Base-by-base conservation (phyloP, 2,113 vertebrate species). In the Polyodon spathula region DNA sequence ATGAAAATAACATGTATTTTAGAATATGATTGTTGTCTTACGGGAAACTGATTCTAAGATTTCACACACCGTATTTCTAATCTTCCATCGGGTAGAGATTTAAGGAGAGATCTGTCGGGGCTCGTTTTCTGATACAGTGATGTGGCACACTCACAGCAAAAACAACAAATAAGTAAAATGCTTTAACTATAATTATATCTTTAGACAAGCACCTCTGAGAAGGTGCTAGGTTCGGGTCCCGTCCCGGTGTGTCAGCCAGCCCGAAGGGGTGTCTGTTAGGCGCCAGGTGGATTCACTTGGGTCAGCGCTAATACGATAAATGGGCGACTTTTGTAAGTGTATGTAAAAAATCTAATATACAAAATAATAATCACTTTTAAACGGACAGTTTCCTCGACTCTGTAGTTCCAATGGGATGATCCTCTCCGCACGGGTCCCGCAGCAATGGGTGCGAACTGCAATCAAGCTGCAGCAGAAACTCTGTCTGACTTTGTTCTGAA, bases 361-460 rank as follows among this genome's bases (percentile, higher is more conserved):
- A 16, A 37, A 57, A 59, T 59, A 44, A 5, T 4, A 40, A 44
- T 40, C 15, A 41, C 5, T 60, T 51, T 53, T 10, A 40, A 53
- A 53, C n/a, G 42, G 48, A 27, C 41, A 46, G n/a, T 50, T 50
- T 12, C 46, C 46, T 10, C n/a, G n/a, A 4, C 11, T 50, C 11
- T 5, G 46, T 10, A 12, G 6, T 50, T 50, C 11, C 46, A 50
- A 52, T 39, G 41, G 15, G 40, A 40, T 40, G n/a, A 42, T 12
- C 40, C 9, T 40, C 15, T 40, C 12, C 38, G 16, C 14, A 17
- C 40, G 40, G 59, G 1, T 17, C 10, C 43, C n/a, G 10, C 42
- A 48, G 62, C 55, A 7, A 81, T 80, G 78, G 75, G 64, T 56
- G 64, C 55, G 59, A n/a, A 10, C 11, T 50, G 11, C 1, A 50